Base-by-base conservation (phyloP, 2,888 invertebrate species). In the Cyclophora albipunctata region DNA sequence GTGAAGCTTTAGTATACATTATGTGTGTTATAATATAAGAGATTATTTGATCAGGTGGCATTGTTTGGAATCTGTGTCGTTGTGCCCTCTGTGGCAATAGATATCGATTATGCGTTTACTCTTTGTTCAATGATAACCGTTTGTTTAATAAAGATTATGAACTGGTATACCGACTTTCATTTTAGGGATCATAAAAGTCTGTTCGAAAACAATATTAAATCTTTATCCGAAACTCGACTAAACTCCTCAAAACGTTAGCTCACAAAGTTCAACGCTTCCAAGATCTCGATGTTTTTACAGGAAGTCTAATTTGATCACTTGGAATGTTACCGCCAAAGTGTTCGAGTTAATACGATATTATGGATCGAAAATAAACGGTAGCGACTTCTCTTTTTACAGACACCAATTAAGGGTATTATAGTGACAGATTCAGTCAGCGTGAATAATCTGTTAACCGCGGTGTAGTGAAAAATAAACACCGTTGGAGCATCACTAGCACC, bases 321-420 rank as follows among this genome's bases (percentile, higher is more conserved):
- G 37, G 5, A 4, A 37, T 37, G 37, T 37, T 37, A 5, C 37
- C 37, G 37, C 37, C 37, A 37, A 37, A 37, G 37, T 37, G 4
- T 37, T 4, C 37, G 4, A 20, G 20, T 48, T 43, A 35, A 34
- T 40, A 20, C 20, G 20, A 20, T 20, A 20, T 37, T 37, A 37
- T 4, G 37, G 37, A 37, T 5, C 37, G 4, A 37, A 37, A 37
- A 37, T 37, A 34, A 34, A 44, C 46, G 46, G 47, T 45, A 51
- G 55, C 46, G 42, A 51, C 52, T 54, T 45, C 34, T 61, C 52
- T 46, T 61, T 53, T 59, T 61, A 52, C 56, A 55, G 46, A 48
- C 51, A 57, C 56, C 59, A 56, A 61, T 59, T 56, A 59, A 54
- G 48, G 51, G 51, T 50, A 54, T 53, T 53, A 56, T 45, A 51